Conservation (phyloP, 2,888 invertebrate species). For the Galeopsomyia nigrocyanea region DNA sequence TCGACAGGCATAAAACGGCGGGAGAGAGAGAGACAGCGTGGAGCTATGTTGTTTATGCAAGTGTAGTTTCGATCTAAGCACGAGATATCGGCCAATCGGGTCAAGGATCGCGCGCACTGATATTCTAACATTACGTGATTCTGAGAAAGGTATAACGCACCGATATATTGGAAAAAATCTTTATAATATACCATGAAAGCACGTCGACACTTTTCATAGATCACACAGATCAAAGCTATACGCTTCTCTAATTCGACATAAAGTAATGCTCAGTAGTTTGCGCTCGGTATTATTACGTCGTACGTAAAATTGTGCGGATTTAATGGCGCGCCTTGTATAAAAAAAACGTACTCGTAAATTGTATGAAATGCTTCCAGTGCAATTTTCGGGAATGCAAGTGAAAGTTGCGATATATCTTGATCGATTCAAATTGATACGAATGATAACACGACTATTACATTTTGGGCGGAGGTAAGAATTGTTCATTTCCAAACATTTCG, state of each 20-base stretch:
- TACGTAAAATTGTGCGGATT: conserved; percentile 3
- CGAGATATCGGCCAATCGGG: conserved; percentile 42
- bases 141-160: conserved; percentile 48
- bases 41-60: conserved; percentile 46
- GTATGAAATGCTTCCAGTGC: neutral
- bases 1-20: neutral
- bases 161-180: conserved; percentile 34
- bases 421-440: neutral
- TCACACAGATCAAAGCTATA: conserved; percentile 41
- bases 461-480: neutral
- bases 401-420: conserved; percentile 6
- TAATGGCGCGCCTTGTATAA: neutral
- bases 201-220: neutral
- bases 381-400: conserved; percentile 2
- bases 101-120: conserved; percentile 45
- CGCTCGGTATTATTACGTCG: conserved; percentile 2
- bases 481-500: neutral
- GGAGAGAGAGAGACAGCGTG: conserved; percentile 36
- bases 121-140: conserved; percentile 49
- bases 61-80: conserved; percentile 46
- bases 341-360: neutral
- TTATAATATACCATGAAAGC: conserved; percentile 28
- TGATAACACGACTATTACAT: neutral
- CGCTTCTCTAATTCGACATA: conserved; percentile 1
- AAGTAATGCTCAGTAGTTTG: conserved; percentile 6